These are phyloP conservation scores for Athalia cordata DNA, from an alignment of 2,888 invertebrate species.

Conservation along the genomic window DNA sequence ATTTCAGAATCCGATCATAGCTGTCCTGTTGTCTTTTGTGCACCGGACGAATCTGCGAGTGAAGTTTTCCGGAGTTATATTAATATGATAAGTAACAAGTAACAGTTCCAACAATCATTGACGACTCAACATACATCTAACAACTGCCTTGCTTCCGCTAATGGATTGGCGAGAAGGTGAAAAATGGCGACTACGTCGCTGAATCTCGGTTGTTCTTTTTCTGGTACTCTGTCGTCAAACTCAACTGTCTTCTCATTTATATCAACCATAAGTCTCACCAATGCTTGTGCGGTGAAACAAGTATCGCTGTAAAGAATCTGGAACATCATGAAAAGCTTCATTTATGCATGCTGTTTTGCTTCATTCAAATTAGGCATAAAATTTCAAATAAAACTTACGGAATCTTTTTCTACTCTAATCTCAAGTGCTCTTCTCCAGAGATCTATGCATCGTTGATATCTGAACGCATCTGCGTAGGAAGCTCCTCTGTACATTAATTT, in stretches of 20 bases:
- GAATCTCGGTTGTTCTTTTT: slow-evolving; percentile 78
- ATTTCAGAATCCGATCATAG: slow-evolving; percentile 87
- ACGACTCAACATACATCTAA: slow-evolving; percentile 67
- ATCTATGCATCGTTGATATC: slow-evolving; percentile 89
- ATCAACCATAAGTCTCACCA: slow-evolving; percentile 89
- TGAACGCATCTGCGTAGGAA: slow-evolving; percentile 81
- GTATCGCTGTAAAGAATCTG: slow-evolving; percentile 83
- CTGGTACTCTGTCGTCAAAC: slow-evolving; percentile 72
- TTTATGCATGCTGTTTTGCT: neutral
- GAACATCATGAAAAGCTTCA: slow-evolving; percentile 44
- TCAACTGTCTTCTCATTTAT: slow-evolving; percentile 78
- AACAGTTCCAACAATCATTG: neutral
- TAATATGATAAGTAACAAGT: too few species aligned
- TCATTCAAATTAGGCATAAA: neutral
- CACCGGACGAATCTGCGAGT: slow-evolving; percentile 79
- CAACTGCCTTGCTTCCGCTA: slow-evolving; percentile 73
- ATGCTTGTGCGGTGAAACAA: slow-evolving; percentile 89
- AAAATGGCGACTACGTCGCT: slow-evolving; percentile 84
- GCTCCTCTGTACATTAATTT: slow-evolving; percentile 84
- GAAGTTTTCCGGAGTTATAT: too few species aligned
- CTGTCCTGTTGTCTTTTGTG: slow-evolving; percentile 87
- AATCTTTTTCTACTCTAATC: slow-evolving; percentile 86
- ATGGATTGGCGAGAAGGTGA: slow-evolving; percentile 79
- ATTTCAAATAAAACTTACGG: slow-evolving; percentile 74
- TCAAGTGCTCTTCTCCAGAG: slow-evolving; percentile 90